Base-by-base conservation (phyloP, 35 echinoderm and acorn worm species). In the Heliocidaris tuberculata region DNA sequence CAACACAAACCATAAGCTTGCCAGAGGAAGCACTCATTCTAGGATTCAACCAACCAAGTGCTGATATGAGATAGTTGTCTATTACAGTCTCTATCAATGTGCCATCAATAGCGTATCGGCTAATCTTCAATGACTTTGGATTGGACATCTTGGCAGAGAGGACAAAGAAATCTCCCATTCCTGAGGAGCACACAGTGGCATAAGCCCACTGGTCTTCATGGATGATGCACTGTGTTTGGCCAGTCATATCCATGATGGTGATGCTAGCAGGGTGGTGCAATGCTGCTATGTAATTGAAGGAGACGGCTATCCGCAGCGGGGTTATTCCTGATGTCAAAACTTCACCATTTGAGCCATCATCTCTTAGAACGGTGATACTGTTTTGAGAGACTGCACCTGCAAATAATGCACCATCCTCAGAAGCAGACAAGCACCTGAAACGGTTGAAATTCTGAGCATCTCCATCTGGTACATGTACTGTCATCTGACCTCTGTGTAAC, bases 41-140 rank as follows among this genome's bases (percentile, higher is more conserved):
- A n/a, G 90, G 90, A n/a, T 92, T 92, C 90, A 92, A 47, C 90
- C 90, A 92, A 13, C 90, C 90, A 11, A 92, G 47, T 92, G 90
- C 27, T 9, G 19, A 29, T 48, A 92, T 92, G n/a, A 2, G 32
- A 47, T 48, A 50, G 42, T 92, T 24, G 9, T 49, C 47, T 8
- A 92, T 19, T 2, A 92, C 90, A 42, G 32, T 47, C 31, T 92
- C 90, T 50, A 48, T 6, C 48, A 92, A 16, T 47, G 19, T 47
- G 1, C 90, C 90, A 47, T 92, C 90, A 0, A 92, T 16, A n/a
- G 32, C n/a, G 48, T 92, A 92, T 49, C 90, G 90, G 24, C 90
- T n/a, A 50, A 92, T 92, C 31, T 6, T 48, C 4, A 92, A 12
- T 27, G 32, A 92, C 90, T 92, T 92, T 47, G 24, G 24, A 17